These are phyloP conservation scores for Dicrostonyx torquatus DNA, from an alignment of 2,797 vertebrate genomes.

Conservation along the genomic window DNA sequence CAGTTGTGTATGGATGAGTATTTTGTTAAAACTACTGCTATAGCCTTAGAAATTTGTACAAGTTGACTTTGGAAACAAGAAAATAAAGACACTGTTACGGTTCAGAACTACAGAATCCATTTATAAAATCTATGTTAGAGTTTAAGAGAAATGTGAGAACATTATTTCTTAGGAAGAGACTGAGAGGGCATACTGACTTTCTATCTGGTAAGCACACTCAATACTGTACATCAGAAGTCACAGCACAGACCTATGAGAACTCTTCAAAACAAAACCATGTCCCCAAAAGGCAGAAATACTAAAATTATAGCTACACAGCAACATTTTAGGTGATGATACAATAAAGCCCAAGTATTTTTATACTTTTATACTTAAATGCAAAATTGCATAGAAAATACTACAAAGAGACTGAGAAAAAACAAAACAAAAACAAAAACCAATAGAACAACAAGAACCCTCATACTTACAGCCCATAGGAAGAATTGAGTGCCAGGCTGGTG, in stretches of 20 bases:
- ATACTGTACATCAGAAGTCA: background rate
- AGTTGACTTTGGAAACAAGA: constrained; percentile 14
- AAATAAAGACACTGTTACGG: background rate
- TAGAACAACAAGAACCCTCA: background rate
- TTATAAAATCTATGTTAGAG: background rate
- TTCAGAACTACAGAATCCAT: background rate
- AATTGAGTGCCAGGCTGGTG: constrained; percentile 96
- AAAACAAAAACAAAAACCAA: background rate
- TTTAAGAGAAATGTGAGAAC: background rate
- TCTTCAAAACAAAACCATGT: constrained; percentile 34
- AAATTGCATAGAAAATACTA: background rate
- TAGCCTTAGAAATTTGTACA: background rate
- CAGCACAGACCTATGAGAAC: background rate
- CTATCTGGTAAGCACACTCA: background rate
- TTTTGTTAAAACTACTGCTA: background rate
- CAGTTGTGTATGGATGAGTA: background rate
- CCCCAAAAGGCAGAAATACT: background rate
- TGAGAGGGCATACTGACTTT: background rate
- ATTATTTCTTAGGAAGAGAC: background rate
- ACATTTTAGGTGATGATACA: background rate
- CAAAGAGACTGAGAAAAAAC: background rate
- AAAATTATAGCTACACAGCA: background rate
- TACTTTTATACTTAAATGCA: constrained; percentile 48
- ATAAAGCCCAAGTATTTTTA: background rate
- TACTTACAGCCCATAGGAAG: constrained; percentile 97